Evolutionary conservation across 92 coral and sea anemone genomes (phyloP).

Genomic region (Bergia sp.): DNA sequence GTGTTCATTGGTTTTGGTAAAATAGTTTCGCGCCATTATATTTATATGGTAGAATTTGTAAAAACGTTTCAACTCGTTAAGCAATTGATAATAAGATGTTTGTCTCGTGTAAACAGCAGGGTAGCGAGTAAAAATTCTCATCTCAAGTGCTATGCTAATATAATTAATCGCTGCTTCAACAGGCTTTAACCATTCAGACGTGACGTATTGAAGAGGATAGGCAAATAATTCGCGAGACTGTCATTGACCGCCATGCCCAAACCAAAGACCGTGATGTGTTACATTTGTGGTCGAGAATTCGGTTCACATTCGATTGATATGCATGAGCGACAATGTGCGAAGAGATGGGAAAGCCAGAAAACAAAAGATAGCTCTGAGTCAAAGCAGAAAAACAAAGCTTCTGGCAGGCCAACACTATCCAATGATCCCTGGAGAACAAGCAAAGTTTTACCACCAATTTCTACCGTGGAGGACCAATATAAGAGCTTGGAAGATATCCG

Average conservation of each 20-base stretch:
- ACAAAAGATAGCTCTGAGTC: conserved; percentile 48
- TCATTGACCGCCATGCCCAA: conserved; percentile 66
- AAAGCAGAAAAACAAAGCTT: conserved; percentile 51
- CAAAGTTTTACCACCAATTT: conserved; percentile 51
- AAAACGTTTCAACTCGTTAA: background rate
- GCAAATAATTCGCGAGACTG: conserved; percentile 12
- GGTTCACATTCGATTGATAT: conserved; percentile 79
- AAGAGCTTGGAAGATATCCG: conserved; percentile 79
- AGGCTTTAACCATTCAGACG: conserved; percentile 18
- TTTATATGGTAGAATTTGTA: background rate
- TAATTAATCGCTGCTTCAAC: background rate
- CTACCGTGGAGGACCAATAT: background rate
- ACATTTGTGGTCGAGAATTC: conserved; percentile 87
- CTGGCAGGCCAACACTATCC: conserved; percentile 56
- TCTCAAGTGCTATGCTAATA: conserved; percentile 26
- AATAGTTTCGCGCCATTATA: background rate
- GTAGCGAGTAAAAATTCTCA: background rate
- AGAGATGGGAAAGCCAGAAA: conserved; percentile 77
- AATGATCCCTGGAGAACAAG: conserved; percentile 48
- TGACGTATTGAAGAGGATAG: conserved; percentile 4
- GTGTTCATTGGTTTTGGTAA: background rate
- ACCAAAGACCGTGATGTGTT: conserved; percentile 82
- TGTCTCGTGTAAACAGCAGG: conserved; percentile 4
- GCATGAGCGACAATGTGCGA: conserved; percentile 90
- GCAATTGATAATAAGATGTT: background rate